These are phyloP conservation scores for Sciurus vulgaris DNA, from an alignment of 2,797 vertebrate species.

Conservation along the genomic window DNA sequence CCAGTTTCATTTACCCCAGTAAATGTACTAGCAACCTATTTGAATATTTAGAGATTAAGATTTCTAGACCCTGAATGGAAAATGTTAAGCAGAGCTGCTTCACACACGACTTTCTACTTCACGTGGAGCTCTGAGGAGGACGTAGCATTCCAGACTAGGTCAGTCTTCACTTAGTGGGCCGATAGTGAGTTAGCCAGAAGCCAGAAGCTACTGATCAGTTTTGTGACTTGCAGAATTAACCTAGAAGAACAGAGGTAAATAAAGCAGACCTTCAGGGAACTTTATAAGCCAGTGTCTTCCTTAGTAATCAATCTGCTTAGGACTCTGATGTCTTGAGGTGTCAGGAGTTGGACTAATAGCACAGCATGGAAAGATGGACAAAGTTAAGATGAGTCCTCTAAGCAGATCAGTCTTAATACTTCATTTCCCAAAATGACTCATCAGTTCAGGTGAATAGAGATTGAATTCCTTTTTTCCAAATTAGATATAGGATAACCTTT, in stretches of 20 bases:
- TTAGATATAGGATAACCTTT: not conserved
- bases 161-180: not conserved
- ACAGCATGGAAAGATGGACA: not conserved
- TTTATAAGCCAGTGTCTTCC: not conserved
- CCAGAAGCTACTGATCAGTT: not conserved
- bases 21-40: not conserved
- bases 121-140: not conserved
- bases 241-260: not conserved
- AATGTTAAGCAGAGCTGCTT: not conserved
- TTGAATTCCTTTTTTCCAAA: not conserved
- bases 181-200: fast-evolving
- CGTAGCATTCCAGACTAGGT: not conserved
- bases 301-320: not conserved
- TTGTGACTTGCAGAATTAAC: not conserved
- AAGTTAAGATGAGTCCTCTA: not conserved
- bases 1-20: not conserved
- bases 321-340: not conserved
- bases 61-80: not conserved
- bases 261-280: not conserved
- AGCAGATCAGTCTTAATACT: not conserved
- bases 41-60: not conserved
- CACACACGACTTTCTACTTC: not conserved
- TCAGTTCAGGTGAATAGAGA: constrained; percentile 4
- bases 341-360: not conserved
- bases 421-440: not conserved